Conservation (phyloP, 2,797 vertebrate genomes). For the Diplodus puntazzo region DNA sequence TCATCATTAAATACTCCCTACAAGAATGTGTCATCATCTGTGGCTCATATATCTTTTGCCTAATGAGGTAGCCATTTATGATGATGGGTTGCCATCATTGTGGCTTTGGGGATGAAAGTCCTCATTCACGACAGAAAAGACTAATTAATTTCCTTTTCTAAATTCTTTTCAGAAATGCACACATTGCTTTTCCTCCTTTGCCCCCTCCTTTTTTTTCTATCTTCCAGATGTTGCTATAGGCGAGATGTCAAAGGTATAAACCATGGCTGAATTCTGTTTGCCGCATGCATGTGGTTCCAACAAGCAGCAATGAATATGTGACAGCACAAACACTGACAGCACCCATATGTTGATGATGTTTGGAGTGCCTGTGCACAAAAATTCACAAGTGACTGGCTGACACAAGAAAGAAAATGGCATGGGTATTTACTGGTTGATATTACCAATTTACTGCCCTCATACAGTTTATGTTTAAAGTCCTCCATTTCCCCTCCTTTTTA, state of each 20-base stretch:
- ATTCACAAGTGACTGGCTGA: background rate
- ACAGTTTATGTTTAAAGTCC: background rate
- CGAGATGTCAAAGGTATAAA: background rate
- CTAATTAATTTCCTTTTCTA: constrained; percentile 8
- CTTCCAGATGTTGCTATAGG: background rate
- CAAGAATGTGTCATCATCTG: constrained; percentile 22
- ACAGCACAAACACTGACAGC: background rate
- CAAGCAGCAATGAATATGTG: background rate
- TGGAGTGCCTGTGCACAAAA: background rate
- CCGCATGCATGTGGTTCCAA: background rate
- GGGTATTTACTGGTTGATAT: background rate
- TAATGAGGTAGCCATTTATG: constrained; percentile 53
- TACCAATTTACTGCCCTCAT: background rate
- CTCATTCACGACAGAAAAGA: constrained; percentile 33
- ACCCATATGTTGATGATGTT: background rate
- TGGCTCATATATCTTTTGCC: constrained; percentile 40
- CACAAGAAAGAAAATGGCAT: background rate
- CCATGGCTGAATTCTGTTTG: background rate
- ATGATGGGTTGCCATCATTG: constrained; percentile 47
- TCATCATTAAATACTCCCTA: constrained; percentile 22
- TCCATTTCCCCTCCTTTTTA: background rate
- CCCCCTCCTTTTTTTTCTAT: background rate
- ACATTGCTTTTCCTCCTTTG: background rate
- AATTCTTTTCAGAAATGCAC: background rate
- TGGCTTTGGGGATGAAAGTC: constrained; percentile 46